A percentile compares a stretch with the other conserved stretches of the same genome.
Conservation (phyloP, 2,888 invertebrate species). For the Leptinotarsa juncta region DNA sequence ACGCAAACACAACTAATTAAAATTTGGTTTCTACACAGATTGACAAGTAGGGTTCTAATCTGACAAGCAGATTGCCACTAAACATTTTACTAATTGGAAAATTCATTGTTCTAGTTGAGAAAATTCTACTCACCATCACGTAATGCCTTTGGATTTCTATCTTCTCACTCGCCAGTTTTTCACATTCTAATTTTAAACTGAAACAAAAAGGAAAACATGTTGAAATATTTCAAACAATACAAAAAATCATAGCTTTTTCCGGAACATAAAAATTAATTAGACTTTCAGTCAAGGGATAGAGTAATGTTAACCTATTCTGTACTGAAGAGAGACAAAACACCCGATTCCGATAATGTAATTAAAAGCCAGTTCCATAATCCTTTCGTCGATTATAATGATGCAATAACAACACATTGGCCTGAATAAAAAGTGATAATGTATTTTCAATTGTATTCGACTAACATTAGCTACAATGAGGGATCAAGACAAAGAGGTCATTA, state of each 20-base stretch:
- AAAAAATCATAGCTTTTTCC: too few species aligned
- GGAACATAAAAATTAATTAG: too few species aligned
- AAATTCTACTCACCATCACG: conserved; percentile 86
- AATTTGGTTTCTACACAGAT: too few species aligned
- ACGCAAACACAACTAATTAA: too few species aligned
- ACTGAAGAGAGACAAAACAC: too few species aligned
- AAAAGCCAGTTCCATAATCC: neutral
- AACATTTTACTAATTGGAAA: too few species aligned
- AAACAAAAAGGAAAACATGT: conserved; percentile 61
- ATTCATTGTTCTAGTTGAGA: neutral
- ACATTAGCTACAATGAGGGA: conserved; percentile 25
- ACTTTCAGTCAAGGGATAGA: too few species aligned
- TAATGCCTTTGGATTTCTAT: conserved; percentile 99
- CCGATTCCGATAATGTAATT: too few species aligned
- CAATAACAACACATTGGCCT: conserved; percentile 29
- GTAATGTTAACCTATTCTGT: too few species aligned
- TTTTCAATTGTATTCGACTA: conserved; percentile 37
- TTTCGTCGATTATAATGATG: neutral
- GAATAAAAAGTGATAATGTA: conserved; percentile 38
- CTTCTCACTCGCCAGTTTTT: conserved; percentile 96
- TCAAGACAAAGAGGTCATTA: conserved; percentile 31
- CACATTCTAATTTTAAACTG: conserved; percentile 97
- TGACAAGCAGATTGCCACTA: too few species aligned
- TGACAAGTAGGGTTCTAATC: too few species aligned
- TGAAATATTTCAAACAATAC: too few species aligned